Conservation (phyloP, 2,113 vertebrate species). For the Ameiurus melas region DNA sequence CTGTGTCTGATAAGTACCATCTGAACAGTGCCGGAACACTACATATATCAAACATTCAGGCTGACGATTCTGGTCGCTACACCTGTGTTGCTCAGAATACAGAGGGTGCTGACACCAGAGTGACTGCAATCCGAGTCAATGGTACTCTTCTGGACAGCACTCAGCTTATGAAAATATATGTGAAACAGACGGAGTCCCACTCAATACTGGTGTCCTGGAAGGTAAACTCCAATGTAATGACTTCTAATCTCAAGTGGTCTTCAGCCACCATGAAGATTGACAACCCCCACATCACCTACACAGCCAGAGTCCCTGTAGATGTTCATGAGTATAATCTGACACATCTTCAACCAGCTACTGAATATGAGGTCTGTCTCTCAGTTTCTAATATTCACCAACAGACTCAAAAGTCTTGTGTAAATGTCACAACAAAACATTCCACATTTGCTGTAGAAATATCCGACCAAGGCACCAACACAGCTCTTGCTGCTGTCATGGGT, state of each 20-base stretch:
- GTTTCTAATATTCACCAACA: conserved; percentile 92
- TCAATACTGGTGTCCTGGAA: conserved; percentile 97
- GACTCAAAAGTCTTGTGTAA: conserved; percentile 91
- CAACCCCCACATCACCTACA: conserved; percentile 96
- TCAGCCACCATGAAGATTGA: conserved; percentile 98
- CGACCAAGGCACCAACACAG: conserved; percentile 86
- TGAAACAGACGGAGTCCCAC: conserved; percentile 90
- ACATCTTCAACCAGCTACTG: conserved; percentile 90
- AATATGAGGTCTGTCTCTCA: conserved; percentile 94
- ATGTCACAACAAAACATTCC: conserved; percentile 90
- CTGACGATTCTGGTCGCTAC: conserved; percentile 91
- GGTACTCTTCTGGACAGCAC: conserved; percentile 88
- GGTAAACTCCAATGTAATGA: conserved; percentile 90
- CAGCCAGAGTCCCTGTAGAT: conserved; percentile 91
- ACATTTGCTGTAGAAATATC: conserved; percentile 84
- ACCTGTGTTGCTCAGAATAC: conserved; percentile 94
- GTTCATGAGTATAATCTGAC: conserved; percentile 98
- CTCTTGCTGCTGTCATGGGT: conserved; percentile 90
- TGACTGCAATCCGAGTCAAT: conserved; percentile 87
- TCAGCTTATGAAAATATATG: conserved; percentile 91
- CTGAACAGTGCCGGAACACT: conserved; percentile 88
- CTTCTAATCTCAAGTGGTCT: conserved; percentile 94
- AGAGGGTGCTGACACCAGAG: conserved; percentile 91
- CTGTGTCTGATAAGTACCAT: conserved; percentile 84
- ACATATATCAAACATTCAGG: conserved; percentile 83